Conservation (phyloP, 1,140 invertebrate species). For the Gonatopus flavifemur region DNA sequence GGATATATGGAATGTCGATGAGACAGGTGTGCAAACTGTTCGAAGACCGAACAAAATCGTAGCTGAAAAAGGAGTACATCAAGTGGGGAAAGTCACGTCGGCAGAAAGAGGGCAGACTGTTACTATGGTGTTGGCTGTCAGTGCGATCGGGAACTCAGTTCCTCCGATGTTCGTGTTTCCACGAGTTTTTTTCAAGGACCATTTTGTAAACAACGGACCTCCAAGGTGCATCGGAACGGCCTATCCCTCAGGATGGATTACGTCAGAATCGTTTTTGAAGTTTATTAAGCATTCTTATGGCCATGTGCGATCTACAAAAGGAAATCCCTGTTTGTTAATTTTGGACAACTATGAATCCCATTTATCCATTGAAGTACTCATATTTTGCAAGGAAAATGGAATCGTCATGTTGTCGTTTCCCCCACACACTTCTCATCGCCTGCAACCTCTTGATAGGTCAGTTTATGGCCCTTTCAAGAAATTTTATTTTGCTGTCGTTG, state of each 20-base stretch:
- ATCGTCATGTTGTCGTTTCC: conserved; percentile 24
- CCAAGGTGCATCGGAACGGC: conserved; percentile 39
- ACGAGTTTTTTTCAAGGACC: conserved; percentile 42
- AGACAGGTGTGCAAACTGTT: conserved; percentile 49
- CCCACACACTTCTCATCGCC: conserved; percentile 23
- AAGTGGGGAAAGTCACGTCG: conserved; percentile 51
- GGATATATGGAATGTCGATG: conserved; percentile 56
- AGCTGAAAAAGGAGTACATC: conserved; percentile 42
- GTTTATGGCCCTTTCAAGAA: conserved; percentile 51
- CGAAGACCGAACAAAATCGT: conserved; percentile 42
- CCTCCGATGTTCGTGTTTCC: conserved; percentile 53
- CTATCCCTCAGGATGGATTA: conserved; percentile 51
- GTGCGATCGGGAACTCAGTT: conserved; percentile 46
- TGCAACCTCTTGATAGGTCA: conserved; percentile 45
- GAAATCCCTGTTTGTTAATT: background rate
- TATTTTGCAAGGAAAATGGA: conserved; percentile 20
- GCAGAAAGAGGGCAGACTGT: conserved; percentile 52
- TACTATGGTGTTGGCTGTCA: conserved; percentile 44
- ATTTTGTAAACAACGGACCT: conserved; percentile 54
- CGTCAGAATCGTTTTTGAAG: conserved; percentile 38
- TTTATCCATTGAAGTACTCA: conserved; percentile 16
- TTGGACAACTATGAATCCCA: conserved; percentile 25
- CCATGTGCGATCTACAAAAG: conserved; percentile 27
- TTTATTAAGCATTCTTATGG: conserved; percentile 45
- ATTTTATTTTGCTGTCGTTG: conserved; percentile 33